phyloP scores from a whole-genome alignment of 2,113 vertebrate species.

The Atlantisia rogersi region DNA sequence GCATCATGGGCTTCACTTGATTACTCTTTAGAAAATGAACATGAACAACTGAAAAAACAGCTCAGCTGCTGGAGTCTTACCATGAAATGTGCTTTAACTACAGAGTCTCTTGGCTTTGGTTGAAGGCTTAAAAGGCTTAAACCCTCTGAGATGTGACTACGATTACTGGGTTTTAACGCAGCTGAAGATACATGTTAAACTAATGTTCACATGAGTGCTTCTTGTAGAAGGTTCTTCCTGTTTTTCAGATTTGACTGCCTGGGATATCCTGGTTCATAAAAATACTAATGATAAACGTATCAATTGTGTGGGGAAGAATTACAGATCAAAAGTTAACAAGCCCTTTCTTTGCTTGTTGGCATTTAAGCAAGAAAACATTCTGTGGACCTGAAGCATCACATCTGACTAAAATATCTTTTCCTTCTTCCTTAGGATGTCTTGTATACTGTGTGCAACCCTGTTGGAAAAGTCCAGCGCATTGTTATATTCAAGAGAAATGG shows the following conservation, averaged over 20 bases:
- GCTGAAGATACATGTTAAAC: neutral
- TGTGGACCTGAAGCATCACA: neutral
- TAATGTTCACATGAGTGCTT: neutral
- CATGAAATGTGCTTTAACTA: neutral
- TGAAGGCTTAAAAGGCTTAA: neutral
- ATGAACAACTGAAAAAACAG: neutral
- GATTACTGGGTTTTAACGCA: neutral
- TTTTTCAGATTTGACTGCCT: neutral
- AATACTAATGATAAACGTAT: neutral
- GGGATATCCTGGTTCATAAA: neutral
- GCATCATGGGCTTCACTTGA: fast-evolving
- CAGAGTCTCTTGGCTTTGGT: neutral
- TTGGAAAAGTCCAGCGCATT: conserved; percentile 90
- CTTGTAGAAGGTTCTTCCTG: neutral
- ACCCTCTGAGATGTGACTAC: neutral
- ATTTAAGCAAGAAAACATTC: neutral
- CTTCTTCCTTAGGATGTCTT: conserved; percentile 85
- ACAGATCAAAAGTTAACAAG: neutral
- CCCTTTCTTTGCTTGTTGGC: neutral
- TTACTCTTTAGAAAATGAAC: neutral
- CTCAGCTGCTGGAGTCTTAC: neutral
- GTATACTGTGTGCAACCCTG: conserved; percentile 92
- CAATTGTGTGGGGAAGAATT: neutral
- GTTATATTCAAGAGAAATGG: conserved; percentile 97
- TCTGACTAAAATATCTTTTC: neutral